These are phyloP conservation scores for Lateolabrax maculatus DNA, from an alignment of 2,797 vertebrate genomes.

Conservation along the genomic window DNA sequence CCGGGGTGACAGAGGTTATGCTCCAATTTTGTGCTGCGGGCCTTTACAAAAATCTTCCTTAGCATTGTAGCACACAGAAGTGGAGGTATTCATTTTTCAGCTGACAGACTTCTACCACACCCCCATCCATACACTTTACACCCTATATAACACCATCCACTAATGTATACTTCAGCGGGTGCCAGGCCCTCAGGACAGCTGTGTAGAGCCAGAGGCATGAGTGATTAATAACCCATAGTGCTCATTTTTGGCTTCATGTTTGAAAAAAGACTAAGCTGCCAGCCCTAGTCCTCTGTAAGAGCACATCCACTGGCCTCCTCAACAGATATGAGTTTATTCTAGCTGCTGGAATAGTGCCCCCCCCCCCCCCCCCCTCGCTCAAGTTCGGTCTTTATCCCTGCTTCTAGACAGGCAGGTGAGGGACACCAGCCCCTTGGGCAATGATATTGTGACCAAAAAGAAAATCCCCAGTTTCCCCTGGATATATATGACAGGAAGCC, in stretches of 20 bases:
- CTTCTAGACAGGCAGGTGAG: constrained; percentile 53
- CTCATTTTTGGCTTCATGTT: constrained; percentile 40
- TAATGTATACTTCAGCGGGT: constrained; percentile 38
- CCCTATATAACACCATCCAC: constrained; percentile 28
- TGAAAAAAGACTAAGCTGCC: constrained; percentile 11
- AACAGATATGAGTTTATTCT: constrained; percentile 46
- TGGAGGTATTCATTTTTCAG: constrained; percentile 46
- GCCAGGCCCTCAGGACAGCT: constrained; percentile 43
- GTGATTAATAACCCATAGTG: constrained; percentile 58
- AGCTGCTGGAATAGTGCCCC: constrained; percentile 44
- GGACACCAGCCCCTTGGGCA: constrained; percentile 48
- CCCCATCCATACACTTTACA: constrained; percentile 45
- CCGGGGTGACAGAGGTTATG: constrained; percentile 46
- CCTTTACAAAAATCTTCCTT: constrained; percentile 48
- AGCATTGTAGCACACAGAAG: constrained; percentile 12
- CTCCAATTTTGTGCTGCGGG: constrained; percentile 36
- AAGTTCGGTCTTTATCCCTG: constrained; percentile 51
- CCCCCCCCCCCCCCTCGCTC: constrained; percentile 9
- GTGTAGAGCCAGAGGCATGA: constrained; percentile 33
- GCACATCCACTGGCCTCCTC: constrained; percentile 37
- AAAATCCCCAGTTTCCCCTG: constrained; percentile 39
- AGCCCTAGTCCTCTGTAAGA: constrained; percentile 19
- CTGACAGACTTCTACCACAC: constrained; percentile 28
- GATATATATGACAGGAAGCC: constrained; percentile 53
- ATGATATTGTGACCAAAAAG: constrained; percentile 40